Conservation (phyloP, 2,888 invertebrate genomes). For the Apomyelois bistriatella region DNA sequence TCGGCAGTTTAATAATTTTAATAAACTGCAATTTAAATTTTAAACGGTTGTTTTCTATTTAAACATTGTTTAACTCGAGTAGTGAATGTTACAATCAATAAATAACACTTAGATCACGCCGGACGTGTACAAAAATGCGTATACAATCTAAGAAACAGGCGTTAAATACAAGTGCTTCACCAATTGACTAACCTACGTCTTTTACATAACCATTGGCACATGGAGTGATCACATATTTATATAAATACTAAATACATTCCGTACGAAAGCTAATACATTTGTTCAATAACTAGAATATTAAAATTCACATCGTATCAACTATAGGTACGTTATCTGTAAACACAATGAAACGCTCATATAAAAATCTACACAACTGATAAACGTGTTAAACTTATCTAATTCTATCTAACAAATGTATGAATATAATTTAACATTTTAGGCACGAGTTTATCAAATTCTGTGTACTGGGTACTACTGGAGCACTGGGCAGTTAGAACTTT, state of each 20-base stretch:
- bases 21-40: no score
- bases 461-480: constrained; percentile 47
- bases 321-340: constrained; percentile 47
- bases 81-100: no score
- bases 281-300: constrained; percentile 34
- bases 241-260: constrained; percentile 43
- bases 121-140: no score
- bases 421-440: constrained; percentile 60
- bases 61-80: no score
- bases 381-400: constrained; percentile 32
- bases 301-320: constrained; percentile 45
- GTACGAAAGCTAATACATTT: constrained; percentile 52
- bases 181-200: constrained; percentile 48
- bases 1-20: no score
- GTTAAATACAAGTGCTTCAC: constrained; percentile 32
- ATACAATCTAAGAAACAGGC: constrained; percentile 36
- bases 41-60: no score
- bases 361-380: constrained; percentile 62
- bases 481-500: constrained; percentile 34
- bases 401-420: constrained; percentile 58
- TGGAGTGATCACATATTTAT: constrained; percentile 67
- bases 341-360: constrained; percentile 64
- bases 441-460: constrained; percentile 60
- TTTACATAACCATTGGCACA: constrained; percentile 73
- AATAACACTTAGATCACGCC: no score